These are phyloP conservation scores for Epizoanthus ramosus DNA, from an alignment of 92 coral and sea anemone genomes.

Conservation along the genomic window DNA sequence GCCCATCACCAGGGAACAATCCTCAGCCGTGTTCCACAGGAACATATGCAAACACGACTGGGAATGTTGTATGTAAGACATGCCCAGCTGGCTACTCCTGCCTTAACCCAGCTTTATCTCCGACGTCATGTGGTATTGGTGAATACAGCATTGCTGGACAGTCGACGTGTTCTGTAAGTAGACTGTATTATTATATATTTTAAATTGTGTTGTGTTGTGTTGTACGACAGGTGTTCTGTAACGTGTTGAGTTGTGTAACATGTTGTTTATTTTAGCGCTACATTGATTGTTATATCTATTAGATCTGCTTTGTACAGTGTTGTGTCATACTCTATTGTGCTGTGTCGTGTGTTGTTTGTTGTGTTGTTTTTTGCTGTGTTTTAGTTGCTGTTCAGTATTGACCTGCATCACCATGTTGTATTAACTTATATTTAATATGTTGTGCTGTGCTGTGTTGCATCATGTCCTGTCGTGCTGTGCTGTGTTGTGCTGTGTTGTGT, in stretches of 20 bases:
- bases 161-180: constrained; percentile 76
- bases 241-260: too few species aligned
- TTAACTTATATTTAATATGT: too few species aligned
- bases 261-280: too few species aligned
- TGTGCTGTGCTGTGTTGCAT: too few species aligned
- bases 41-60: constrained; percentile 73
- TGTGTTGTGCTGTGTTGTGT: too few species aligned
- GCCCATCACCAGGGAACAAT: constrained; percentile 78
- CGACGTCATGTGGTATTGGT: constrained; percentile 77
- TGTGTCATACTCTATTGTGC: not conserved
- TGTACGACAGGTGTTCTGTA: too few species aligned
- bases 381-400: too few species aligned
- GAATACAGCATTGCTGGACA: constrained; percentile 96
- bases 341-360: not conserved
- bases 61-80: constrained; percentile 77
- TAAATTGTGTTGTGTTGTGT: not conserved
- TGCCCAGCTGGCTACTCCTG: constrained; percentile 93
- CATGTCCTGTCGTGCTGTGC: too few species aligned
- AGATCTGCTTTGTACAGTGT: not conserved
- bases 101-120: constrained; percentile 71
- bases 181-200: not conserved
- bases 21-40: constrained; percentile 91
- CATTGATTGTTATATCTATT: too few species aligned
- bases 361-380: too few species aligned
- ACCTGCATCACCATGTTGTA: too few species aligned